Conservation (phyloP, 2,888 invertebrate genomes). For the Acronicta leporina region DNA sequence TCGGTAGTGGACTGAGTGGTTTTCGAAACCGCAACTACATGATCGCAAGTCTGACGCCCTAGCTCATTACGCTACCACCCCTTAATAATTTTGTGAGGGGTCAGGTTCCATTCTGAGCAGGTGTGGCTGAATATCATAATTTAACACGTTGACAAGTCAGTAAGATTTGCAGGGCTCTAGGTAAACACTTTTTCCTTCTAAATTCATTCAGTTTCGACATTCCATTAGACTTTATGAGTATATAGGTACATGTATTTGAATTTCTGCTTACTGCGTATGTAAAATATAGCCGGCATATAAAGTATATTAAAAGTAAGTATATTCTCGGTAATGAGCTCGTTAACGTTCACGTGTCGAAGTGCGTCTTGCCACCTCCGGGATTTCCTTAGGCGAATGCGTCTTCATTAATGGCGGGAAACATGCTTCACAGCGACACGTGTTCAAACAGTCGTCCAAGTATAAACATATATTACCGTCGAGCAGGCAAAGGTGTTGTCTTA, state of each 20-base stretch:
- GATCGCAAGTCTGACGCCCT: too few relatives aligned
- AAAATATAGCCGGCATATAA: constrained; percentile 14
- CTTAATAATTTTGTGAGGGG: too few relatives aligned
- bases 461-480: not conserved
- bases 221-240: too few relatives aligned
- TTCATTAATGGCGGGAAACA: constrained; percentile 49
- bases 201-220: too few relatives aligned
- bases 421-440: constrained; percentile 19
- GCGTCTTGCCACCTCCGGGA: constrained; percentile 39
- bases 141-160: too few relatives aligned
- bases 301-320: constrained; percentile 28
- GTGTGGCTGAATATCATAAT: too few relatives aligned
- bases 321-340: constrained; percentile 52
- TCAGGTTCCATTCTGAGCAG: too few relatives aligned
- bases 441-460: constrained; percentile 28
- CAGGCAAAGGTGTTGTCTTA: not conserved
- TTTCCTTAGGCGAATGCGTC: constrained; percentile 37
- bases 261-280: constrained; percentile 1
- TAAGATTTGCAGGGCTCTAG: too few relatives aligned
- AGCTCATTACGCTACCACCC: too few relatives aligned
- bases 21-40: too few relatives aligned
- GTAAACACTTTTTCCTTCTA: too few relatives aligned
- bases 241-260: constrained; percentile 6
- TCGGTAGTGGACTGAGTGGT: too few relatives aligned
- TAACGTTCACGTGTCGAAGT: constrained; percentile 40